A percentile compares a stretch with the other conserved stretches of the same genome.
Conservation (phyloP, 1,140 invertebrate genomes). For the Brachionus angularis region DNA sequence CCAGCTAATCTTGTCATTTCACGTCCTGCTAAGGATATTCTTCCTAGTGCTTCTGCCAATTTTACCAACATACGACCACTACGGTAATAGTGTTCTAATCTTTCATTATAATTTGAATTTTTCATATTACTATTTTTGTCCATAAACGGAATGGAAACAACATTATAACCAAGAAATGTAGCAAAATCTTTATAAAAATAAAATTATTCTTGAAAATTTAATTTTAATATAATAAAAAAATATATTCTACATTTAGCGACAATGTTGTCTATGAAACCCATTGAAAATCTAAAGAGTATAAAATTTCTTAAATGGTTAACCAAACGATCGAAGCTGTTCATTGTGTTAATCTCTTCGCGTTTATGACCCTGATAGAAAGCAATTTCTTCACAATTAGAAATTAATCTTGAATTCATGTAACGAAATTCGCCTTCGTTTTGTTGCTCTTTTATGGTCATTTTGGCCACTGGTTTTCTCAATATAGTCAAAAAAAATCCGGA, state of each 20-base stretch:
- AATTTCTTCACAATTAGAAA: slow-evolving; percentile 94
- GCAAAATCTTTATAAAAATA: slow-evolving; percentile 71
- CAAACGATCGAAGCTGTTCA: slow-evolving; percentile 82
- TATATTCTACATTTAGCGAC: slow-evolving; percentile 87
- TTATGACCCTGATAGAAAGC: slow-evolving; percentile 91
- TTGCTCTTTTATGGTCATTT: slow-evolving; percentile 86
- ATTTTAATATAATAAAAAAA: slow-evolving; percentile 59
- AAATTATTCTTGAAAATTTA: not conserved
- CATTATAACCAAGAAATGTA: slow-evolving; percentile 87
- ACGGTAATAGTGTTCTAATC: slow-evolving; percentile 83
- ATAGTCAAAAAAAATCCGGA: slow-evolving; percentile 66
- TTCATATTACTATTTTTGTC: slow-evolving; percentile 59
- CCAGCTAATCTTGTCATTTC: slow-evolving; percentile 89
- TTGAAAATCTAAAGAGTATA: slow-evolving; percentile 81
- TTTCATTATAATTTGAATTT: slow-evolving; percentile 64
- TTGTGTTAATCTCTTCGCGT: slow-evolving; percentile 78
- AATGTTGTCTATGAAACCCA: slow-evolving; percentile 92
- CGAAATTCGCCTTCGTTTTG: slow-evolving; percentile 94
- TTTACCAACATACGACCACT: slow-evolving; percentile 94
- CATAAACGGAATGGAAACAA: slow-evolving; percentile 89
- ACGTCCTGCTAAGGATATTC: slow-evolving; percentile 82
- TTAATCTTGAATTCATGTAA: slow-evolving; percentile 89
- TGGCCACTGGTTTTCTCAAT: slow-evolving; percentile 75
- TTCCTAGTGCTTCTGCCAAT: slow-evolving; percentile 86
- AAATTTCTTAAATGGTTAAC: slow-evolving; percentile 80